phyloP scores from a whole-genome alignment of 2,797 vertebrate species.

The Sciurus vulgaris region DNA sequence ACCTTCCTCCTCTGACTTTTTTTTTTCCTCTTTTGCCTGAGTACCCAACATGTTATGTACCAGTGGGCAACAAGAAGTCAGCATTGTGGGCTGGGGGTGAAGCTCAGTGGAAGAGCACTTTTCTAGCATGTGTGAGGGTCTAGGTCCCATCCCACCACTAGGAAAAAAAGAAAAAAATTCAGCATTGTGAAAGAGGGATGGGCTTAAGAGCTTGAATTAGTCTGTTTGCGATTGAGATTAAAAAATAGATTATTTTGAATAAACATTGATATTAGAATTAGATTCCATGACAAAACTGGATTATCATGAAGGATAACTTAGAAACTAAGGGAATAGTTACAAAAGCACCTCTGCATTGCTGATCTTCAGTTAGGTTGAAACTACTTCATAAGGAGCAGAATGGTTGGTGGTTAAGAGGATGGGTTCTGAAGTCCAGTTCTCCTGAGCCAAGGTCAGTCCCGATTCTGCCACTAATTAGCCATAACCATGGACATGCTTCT shows the following conservation, averaged over 20 bases:
- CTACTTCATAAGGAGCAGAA: not conserved
- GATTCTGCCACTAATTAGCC: not conserved
- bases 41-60: not conserved
- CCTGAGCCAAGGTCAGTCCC: not conserved
- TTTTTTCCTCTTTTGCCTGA: not conserved
- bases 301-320: conserved; percentile 41
- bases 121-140: no score
- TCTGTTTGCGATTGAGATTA: conserved; percentile 51
- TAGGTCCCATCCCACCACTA: no score
- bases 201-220: conserved; percentile 8
- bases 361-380: conserved; percentile 1
- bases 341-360: not conserved
- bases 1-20: no score
- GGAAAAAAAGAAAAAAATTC: no score
- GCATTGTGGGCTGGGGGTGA: not conserved
- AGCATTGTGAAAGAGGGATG: not conserved
- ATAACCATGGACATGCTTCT: not conserved
- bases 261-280: conserved; percentile 27
- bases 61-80: not conserved
- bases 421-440: not conserved
- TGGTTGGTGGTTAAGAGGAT: not conserved
- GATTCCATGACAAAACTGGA: conserved; percentile 38
- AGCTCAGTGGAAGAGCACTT: no score
- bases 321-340: conserved; percentile 37
- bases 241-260: conserved; percentile 47